phyloP scores from a whole-genome alignment of 2,888 invertebrate species.

The Magallana nippona region DNA sequence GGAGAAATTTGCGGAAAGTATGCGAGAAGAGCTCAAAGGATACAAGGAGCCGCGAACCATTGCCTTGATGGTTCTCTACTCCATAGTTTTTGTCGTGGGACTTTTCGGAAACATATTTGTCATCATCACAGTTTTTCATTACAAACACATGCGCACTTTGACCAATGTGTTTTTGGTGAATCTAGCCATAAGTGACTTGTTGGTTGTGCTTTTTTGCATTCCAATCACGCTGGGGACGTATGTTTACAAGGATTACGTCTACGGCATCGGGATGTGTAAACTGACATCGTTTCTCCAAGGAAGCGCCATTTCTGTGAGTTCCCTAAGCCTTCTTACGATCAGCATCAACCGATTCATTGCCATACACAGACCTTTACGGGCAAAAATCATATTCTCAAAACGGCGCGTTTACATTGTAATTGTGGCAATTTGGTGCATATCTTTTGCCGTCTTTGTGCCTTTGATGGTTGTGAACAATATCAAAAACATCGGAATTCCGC shows the following conservation, averaged over 20 bases:
- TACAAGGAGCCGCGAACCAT: conserved; percentile 51
- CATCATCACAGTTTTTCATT: conserved; percentile 65
- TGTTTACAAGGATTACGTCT: conserved; percentile 69
- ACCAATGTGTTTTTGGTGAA: conserved; percentile 72
- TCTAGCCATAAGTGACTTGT: conserved; percentile 69
- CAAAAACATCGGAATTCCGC: conserved; percentile 54
- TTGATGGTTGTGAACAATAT: conserved; percentile 66
- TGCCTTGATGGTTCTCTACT: conserved; percentile 65
- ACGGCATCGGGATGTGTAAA: conserved; percentile 68
- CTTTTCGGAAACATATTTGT: conserved; percentile 70
- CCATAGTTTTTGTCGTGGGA: conserved; percentile 64
- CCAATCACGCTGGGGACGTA: conserved; percentile 68
- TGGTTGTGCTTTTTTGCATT: conserved; percentile 70
- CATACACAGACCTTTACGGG: conserved; percentile 65
- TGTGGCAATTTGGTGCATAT: conserved; percentile 63
- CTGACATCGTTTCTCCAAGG: conserved; percentile 69
- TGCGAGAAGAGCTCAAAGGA: conserved; percentile 33
- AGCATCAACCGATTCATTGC: conserved; percentile 70
- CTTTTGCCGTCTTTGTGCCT: conserved; percentile 65
- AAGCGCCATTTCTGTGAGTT: conserved; percentile 68
- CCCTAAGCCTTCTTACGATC: conserved; percentile 68
- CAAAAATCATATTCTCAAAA: conserved; percentile 65
- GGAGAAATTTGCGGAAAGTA: conserved; percentile 7
- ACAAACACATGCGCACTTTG: conserved; percentile 69
- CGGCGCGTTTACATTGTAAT: conserved; percentile 64